These are phyloP conservation scores for Pseudopleuronectes americanus DNA, from an alignment of 2,797 vertebrate genomes.

Conservation along the genomic window DNA sequence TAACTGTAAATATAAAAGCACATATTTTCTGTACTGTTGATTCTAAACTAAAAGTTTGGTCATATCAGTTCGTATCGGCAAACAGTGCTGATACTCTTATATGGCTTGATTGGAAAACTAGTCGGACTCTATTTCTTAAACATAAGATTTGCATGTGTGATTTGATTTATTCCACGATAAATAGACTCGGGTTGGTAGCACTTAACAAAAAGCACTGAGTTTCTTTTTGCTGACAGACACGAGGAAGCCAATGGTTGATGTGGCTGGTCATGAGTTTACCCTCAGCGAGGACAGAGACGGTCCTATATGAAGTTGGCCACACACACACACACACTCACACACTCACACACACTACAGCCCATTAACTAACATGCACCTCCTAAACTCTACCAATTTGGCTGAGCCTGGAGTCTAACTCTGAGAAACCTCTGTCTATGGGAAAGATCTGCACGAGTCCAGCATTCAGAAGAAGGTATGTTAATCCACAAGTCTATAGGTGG, in stretches of 20 bases:
- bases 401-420: neutral
- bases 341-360: constrained; percentile 26
- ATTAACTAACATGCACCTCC: constrained; percentile 7
- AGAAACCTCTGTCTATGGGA: constrained; percentile 12
- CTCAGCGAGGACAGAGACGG: constrained; percentile 34
- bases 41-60: too few relatives aligned
- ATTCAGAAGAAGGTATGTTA: neutral
- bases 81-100: too few relatives aligned
- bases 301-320: constrained; percentile 29
- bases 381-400: constrained; percentile 10
- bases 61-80: too few relatives aligned
- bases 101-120: too few relatives aligned
- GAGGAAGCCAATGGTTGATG: constrained; percentile 19
- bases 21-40: too few relatives aligned
- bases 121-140: too few relatives aligned
- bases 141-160: too few relatives aligned
- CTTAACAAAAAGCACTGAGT: neutral
- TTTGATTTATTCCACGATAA: too few relatives aligned
- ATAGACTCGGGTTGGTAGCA: too few relatives aligned
- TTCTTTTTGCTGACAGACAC: neutral
- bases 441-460: neutral
- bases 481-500: neutral
- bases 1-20: too few relatives aligned
- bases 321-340: constrained; percentile 31
- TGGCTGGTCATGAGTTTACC: constrained; percentile 29